Conservation (phyloP, 2,888 invertebrate species). For the Tetragonula carbonaria region DNA sequence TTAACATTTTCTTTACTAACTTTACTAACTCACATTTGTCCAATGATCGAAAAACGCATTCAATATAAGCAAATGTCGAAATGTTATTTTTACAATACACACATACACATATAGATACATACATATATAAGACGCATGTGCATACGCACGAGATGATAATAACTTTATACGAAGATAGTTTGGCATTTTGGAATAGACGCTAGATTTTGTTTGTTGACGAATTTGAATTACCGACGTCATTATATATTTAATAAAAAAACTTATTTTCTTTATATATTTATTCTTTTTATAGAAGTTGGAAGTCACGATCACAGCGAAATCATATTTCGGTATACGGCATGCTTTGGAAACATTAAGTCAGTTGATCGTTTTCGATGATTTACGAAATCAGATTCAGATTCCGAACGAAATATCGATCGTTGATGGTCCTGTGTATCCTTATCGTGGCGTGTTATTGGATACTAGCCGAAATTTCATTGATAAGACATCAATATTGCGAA, state of each 20-base stretch:
- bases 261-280: neutral
- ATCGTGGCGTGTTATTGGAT: constrained; percentile 95
- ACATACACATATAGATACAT: too few relatives aligned
- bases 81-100: too few relatives aligned
- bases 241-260: neutral
- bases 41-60: too few relatives aligned
- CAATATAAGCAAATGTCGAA: too few relatives aligned
- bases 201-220: neutral
- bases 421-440: constrained; percentile 94
- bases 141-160: neutral
- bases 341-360: constrained; percentile 89
- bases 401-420: constrained; percentile 87
- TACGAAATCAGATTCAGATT: constrained; percentile 87
- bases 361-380: constrained; percentile 88
- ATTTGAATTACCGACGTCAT: neutral
- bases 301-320: constrained; percentile 86
- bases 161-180: neutral
- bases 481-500: constrained; percentile 89
- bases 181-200: neutral
- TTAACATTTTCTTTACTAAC: too few relatives aligned
- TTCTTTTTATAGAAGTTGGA: constrained; percentile 78
- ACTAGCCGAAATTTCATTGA: constrained; percentile 95
- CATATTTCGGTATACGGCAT: constrained; percentile 89
- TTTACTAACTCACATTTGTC: too few relatives aligned
- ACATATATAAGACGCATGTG: too few relatives aligned